Evolutionary conservation across 1,140 invertebrate species (phyloP).

Genomic region (Paraescarpia echinospica): DNA sequence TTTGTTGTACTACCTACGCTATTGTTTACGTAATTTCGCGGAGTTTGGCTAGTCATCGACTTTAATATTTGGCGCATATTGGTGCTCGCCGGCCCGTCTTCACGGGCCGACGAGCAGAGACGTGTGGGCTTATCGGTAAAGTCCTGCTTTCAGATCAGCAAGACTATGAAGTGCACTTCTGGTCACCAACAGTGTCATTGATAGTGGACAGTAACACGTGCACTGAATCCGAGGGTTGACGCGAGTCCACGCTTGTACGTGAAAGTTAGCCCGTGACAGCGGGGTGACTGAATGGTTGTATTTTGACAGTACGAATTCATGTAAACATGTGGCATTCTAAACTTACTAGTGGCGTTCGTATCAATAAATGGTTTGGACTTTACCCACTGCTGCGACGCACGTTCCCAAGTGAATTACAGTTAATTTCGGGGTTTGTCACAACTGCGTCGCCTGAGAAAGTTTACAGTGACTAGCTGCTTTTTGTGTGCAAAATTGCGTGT

Average conservation of each 20-base stretch:
- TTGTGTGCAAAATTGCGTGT: no score
- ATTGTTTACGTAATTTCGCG: not conserved
- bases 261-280: no score
- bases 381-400: not conserved
- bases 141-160: not conserved
- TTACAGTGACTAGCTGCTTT: no score
- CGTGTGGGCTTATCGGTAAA: not conserved
- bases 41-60: not conserved
- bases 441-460: no score
- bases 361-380: not conserved
- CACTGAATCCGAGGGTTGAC: not conserved
- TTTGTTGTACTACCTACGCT: not conserved
- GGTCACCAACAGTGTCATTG: not conserved
- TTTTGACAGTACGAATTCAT: not conserved
- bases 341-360: not conserved
- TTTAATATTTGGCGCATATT: not conserved
- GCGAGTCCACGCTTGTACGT: not conserved
- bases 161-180: not conserved
- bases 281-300: not conserved
- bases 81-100: not conserved
- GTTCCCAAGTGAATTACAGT: no score
- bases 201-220: not conserved
- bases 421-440: no score
- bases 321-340: not conserved
- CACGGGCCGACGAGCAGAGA: not conserved